Evolutionary conservation across 2,113 vertebrate genomes (phyloP), one percentile per base, ranked within the genome.

Genomic region (Lasiurus borealis): DNA sequence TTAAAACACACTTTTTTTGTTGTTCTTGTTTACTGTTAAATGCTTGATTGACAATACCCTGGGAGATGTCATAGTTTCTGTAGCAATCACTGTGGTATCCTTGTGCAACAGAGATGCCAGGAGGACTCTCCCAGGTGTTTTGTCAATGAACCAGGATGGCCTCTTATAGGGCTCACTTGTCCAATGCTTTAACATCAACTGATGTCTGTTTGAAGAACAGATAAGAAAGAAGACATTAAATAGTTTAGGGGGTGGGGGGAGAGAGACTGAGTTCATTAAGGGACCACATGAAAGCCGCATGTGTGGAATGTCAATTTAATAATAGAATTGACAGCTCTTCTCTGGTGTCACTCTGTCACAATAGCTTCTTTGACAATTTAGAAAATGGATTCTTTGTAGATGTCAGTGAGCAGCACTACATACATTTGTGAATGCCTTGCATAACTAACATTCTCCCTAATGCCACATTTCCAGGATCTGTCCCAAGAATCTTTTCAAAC

Each of bases 401-500:
- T 59, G 95, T 78, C 97, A 98, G 93, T 97, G 96, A 98, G 98
- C 98, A 98, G 99, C 98, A 99, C 98, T 98, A 99, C 98, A 99
- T 99, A 99, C 98, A 99, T 99, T 99, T 99, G 99, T 98, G 99
- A 99, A 99, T 99, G 98, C 99, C 98, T 98, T 89, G 95, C 99
- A 99, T 99, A 98, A 98, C 98, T 99, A 96, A 97, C 98, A 99
- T 99, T 99, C 99, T 98, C 98, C 69, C 93, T 98, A 97, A 97
- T 98, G 98, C 98, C 98, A 98, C 98, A 97, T 97, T 98, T 98
- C 97, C 97, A 97, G 97, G 97, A 94, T 98, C 97, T 98, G 97
- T 98, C 98, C 98, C 98, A 98, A 98, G 98, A 98, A 98, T 98
- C 97, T 98, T 97, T 98, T 98, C 98, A 98, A 96, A 98, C 93